phyloP scores from a whole-genome alignment of 92 coral and sea anemone genomes.

The Actinostola sp. region DNA sequence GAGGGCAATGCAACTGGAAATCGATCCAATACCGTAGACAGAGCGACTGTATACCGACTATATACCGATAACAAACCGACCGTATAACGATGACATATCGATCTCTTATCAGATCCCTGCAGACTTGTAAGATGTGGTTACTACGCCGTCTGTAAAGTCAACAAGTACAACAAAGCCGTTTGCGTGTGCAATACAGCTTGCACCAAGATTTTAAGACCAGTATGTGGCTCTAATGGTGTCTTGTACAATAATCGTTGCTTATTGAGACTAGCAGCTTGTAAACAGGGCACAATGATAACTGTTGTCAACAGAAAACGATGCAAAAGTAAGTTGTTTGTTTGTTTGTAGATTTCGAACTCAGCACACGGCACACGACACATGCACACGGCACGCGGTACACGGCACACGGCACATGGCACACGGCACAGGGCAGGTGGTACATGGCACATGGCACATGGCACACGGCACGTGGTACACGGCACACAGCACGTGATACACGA shows the following conservation, averaged over 20 bases:
- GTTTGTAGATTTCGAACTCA: too few species aligned
- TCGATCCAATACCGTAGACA: background rate
- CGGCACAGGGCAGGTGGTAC: too few species aligned
- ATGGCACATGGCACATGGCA: too few species aligned
- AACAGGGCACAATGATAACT: background rate
- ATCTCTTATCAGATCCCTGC: conserved; percentile 32
- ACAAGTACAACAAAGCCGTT: conserved; percentile 19
- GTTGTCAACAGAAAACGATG: conserved; percentile 3
- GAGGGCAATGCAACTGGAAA: too few species aligned
- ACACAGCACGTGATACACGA: too few species aligned
- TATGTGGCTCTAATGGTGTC: conserved; percentile 62
- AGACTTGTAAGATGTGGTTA: background rate
- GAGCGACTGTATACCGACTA: background rate
- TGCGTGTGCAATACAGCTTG: conserved; percentile 50
- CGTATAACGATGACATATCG: too few species aligned
- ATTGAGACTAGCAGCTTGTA: conserved; percentile 45
- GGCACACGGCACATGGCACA: too few species aligned
- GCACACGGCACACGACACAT: too few species aligned
- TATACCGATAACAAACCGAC: too few species aligned
- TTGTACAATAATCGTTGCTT: conserved; percentile 44
- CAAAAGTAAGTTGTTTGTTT: conserved; percentile 20
- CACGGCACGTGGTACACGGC: too few species aligned
- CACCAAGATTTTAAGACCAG: conserved; percentile 33
- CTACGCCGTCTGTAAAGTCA: conserved; percentile 26
- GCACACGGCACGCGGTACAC: too few species aligned